Evolutionary conservation across 2,797 vertebrate genomes (phyloP).

Genomic region (Alcedo atthis): DNA sequence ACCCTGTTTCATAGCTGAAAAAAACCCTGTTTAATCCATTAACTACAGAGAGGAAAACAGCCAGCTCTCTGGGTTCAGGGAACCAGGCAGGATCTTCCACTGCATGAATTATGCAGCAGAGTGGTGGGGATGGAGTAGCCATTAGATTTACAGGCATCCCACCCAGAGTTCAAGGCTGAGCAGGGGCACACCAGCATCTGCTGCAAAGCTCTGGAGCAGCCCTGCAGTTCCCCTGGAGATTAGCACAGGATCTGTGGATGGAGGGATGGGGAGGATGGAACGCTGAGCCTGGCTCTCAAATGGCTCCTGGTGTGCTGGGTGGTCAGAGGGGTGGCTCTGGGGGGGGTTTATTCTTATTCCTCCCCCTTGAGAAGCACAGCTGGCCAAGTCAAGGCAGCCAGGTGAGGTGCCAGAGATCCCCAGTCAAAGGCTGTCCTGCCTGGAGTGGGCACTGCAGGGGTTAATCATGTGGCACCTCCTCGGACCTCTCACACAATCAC

Average conservation of each 20-base stretch:
- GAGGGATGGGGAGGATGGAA: too few relatives aligned
- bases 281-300: too few relatives aligned
- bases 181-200: constrained; percentile 62
- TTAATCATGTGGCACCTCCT: constrained; percentile 7
- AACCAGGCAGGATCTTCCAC: constrained; percentile 44
- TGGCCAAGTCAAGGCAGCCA: constrained; percentile 25
- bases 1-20: constrained; percentile 37
- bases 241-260: constrained; percentile 11
- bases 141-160: constrained; percentile 71
- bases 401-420: neutral
- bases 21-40: constrained; percentile 45
- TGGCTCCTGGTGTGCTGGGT: too few relatives aligned
- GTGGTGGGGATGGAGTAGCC: constrained; percentile 48
- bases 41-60: constrained; percentile 45
- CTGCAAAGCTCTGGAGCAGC: constrained; percentile 60
- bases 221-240: constrained; percentile 46
- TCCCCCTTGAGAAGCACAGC: neutral
- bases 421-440: neutral
- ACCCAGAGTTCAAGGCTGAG: constrained; percentile 60
- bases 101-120: constrained; percentile 66
- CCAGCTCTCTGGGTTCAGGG: neutral
- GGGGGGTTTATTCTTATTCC: constrained; percentile 5
- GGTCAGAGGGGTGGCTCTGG: too few relatives aligned
- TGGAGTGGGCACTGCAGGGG: neutral
- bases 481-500: neutral